Conservation (phyloP, 2,113 vertebrate genomes). For the Heptranchias perlo region DNA sequence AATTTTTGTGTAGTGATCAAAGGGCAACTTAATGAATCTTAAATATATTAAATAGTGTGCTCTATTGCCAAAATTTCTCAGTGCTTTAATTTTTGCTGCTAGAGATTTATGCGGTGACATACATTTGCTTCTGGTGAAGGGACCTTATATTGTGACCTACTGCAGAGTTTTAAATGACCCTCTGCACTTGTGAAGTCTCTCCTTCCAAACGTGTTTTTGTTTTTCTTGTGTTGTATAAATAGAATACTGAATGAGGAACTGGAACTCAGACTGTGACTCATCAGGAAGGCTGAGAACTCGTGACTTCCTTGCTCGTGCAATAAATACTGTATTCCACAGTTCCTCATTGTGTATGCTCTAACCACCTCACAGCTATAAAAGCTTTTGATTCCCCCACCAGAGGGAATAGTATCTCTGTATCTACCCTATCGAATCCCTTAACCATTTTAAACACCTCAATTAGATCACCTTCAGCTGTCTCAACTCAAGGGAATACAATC, state of each 20-base stretch:
- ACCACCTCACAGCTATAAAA: background rate
- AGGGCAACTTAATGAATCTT: background rate
- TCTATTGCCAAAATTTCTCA: background rate
- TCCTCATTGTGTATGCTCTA: background rate
- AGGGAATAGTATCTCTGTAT: no score
- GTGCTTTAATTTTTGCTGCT: background rate
- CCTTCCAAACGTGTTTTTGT: background rate
- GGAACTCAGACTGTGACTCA: slow-evolving; percentile 14
- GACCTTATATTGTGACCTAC: background rate
- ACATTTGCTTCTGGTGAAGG: background rate
- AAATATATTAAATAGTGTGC: slow-evolving; percentile 7
- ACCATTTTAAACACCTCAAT: no score
- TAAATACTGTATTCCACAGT: background rate
- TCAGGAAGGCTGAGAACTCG: slow-evolving; percentile 14
- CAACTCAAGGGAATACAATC: no score
- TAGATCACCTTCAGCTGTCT: no score
- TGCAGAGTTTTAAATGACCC: background rate
- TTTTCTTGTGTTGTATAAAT: slow-evolving; percentile 13
- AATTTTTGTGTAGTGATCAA: background rate
- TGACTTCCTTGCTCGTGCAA: slow-evolving; percentile 12
- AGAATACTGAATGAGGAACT: slow-evolving; percentile 12
- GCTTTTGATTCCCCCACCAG: no score
- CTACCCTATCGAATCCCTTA: no score
- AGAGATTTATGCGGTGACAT: background rate
- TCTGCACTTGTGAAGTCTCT: background rate